These are phyloP conservation scores for Calliopsis andreniformis DNA, from an alignment of 1,140 invertebrate species.

Conservation along the genomic window DNA sequence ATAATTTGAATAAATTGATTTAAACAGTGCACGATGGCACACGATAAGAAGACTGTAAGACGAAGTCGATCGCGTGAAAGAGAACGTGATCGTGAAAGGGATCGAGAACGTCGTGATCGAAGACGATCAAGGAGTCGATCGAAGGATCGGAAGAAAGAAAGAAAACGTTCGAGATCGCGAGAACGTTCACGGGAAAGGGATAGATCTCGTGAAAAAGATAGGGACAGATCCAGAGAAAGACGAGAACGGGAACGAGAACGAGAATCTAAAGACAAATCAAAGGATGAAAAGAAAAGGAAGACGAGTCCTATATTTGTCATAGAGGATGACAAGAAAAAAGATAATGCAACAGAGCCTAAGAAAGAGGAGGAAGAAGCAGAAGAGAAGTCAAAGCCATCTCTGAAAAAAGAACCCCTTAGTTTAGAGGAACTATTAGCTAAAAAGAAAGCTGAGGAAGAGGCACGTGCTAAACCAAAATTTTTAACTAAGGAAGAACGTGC, in stretches of 20 bases:
- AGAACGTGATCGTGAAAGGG: constrained; percentile 70
- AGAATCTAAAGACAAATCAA: constrained; percentile 75
- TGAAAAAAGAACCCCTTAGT: constrained; percentile 95
- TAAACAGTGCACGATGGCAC: constrained; percentile 61
- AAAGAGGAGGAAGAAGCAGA: constrained; percentile 73
- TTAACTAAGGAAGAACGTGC: constrained; percentile 97
- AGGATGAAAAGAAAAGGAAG: constrained; percentile 78
- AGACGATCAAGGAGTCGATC: constrained; percentile 72
- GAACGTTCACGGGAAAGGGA: constrained; percentile 72
- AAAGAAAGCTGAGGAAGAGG: constrained; percentile 97
- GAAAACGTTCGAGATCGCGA: constrained; percentile 70
- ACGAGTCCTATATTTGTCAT: constrained; percentile 67
- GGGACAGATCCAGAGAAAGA: constrained; percentile 75
- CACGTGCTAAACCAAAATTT: constrained; percentile 97
- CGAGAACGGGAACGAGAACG: constrained; percentile 73
- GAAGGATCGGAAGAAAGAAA: constrained; percentile 73
- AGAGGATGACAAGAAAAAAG: constrained; percentile 79
- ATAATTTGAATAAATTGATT: neutral
- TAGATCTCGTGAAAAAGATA: constrained; percentile 72
- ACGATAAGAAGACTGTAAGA: constrained; percentile 74
- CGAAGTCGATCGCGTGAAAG: constrained; percentile 78
- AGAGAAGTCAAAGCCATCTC: constrained; percentile 73
- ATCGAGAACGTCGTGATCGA: constrained; percentile 71
- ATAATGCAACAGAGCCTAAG: constrained; percentile 6
- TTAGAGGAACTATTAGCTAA: constrained; percentile 97